Evolutionary conservation across 2,888 invertebrate genomes (phyloP), one percentile per base, ranked within the genome.

Genomic region (Drosophila merina): DNA sequence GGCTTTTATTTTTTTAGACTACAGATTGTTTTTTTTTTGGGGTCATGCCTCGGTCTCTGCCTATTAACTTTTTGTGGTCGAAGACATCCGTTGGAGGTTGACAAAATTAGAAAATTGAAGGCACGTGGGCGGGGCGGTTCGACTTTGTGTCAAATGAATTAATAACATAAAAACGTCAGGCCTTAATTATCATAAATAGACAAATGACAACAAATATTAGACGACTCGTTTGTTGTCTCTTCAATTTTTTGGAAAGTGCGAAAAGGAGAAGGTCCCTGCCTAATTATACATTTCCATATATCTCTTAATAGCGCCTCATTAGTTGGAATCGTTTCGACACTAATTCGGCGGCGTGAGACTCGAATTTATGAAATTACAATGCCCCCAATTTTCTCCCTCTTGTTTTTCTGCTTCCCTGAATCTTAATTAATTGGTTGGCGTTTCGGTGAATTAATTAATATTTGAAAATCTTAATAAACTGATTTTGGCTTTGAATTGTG

Each of bases 131-230:
- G 58, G 69, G 33, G 44, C 3, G 40, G 57, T 50, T 45, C 45
- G 55, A 63, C 73, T 63, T 74, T 48, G 64, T 51, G 75, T 81
- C 84, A 88, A 88, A 87, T 79, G 81, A 88, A 87, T 88, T 86
- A 87, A 88, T 82, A 86, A 76, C 86, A 84, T 87, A 77, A 88
- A 88, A 87, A 76, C 77, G 81, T 88, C 88, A 84, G 75, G 73
- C 72, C 82, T 85, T 85, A 86, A 88, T 86, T 86, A 86, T 72
- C 84, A 84, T 77, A 86, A 83, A 84, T 86, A 80, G 80, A 69
- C 66, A 69, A 88, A 86, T 68, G 83, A 86, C 83, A 87, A 83
- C 77, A 87, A 87, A 87, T 74, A 83, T 83, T 82, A 83, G 72
- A 70, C 72, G 78, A 66, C 54, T 71, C 76, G 72, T 87, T 85